A percentile compares a stretch with the other conserved stretches of the same genome.
These are phyloP conservation scores for Harpagifer antarcticus DNA, from an alignment of 2,797 vertebrate species.

Conservation along the genomic window DNA sequence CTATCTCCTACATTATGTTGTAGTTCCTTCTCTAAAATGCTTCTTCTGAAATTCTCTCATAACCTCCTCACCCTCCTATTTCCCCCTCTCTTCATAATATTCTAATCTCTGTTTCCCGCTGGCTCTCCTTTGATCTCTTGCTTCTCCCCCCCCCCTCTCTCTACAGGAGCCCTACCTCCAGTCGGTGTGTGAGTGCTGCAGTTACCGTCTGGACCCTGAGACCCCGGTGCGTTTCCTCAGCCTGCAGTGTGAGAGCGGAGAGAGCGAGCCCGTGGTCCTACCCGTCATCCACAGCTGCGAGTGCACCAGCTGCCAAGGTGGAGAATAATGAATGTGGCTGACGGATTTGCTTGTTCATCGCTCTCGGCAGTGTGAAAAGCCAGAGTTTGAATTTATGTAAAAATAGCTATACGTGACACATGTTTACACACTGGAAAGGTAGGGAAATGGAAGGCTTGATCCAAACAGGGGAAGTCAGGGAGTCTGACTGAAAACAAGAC, in stretches of 20 bases:
- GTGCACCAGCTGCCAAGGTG: slow-evolving; percentile 92
- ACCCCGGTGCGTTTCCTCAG: slow-evolving; percentile 88
- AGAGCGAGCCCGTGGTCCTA: slow-evolving; percentile 87
- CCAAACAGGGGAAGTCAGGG: background rate
- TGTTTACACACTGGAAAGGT: background rate
- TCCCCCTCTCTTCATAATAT: background rate
- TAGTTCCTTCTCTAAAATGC: background rate
- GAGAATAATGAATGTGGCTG: slow-evolving; percentile 32
- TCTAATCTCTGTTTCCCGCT: background rate
- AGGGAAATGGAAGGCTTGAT: background rate
- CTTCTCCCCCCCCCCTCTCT: background rate
- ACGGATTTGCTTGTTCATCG: slow-evolving; percentile 37
- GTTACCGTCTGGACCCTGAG: slow-evolving; percentile 89
- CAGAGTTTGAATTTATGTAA: slow-evolving; percentile 43
- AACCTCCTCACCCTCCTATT: slow-evolving; percentile 20
- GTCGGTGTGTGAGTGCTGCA: slow-evolving; percentile 91
- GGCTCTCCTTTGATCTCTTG: slow-evolving; percentile 3
- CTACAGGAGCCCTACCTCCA: slow-evolving; percentile 92
- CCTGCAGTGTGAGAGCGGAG: slow-evolving; percentile 85
- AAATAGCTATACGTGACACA: background rate
- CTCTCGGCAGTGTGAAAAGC: slow-evolving; percentile 2
- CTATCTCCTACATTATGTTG: background rate
- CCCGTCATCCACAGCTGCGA: slow-evolving; percentile 92
- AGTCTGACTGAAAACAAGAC: background rate
- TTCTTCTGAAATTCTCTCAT: background rate